These are phyloP conservation scores for Amazona vittata DNA, from an alignment of 2,113 vertebrate genomes.

Conservation along the genomic window DNA sequence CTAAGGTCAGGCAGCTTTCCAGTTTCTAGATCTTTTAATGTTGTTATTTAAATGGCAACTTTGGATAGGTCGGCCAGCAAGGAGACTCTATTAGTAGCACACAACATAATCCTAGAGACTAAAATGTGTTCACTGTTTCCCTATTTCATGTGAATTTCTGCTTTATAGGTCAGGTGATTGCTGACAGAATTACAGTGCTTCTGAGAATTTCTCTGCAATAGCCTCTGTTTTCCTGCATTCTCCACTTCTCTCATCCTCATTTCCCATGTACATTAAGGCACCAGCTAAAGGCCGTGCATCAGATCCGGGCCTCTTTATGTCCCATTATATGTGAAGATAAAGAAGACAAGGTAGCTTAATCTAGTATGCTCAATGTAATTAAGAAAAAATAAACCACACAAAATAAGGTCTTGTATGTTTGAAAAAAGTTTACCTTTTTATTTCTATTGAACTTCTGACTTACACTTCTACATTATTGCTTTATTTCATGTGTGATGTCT, in stretches of 20 bases:
- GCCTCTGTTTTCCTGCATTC: neutral
- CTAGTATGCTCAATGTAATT: neutral
- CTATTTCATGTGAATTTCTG: neutral
- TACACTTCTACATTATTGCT: neutral
- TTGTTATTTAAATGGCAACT: neutral
- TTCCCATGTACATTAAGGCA: neutral
- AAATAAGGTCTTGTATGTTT: neutral
- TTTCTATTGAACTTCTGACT: neutral
- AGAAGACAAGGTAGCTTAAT: neutral
- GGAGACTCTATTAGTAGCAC: neutral
- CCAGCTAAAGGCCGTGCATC: neutral
- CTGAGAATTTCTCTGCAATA: neutral
- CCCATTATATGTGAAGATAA: neutral
- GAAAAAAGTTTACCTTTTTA: neutral
- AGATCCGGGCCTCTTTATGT: neutral
- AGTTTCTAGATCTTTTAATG: neutral
- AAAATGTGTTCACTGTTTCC: neutral
- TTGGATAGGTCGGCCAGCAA: neutral
- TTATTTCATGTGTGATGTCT: neutral
- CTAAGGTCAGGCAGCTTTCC: neutral
- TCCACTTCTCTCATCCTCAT: neutral
- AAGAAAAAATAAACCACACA: neutral
- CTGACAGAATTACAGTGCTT: neutral
- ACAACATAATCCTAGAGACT: neutral
- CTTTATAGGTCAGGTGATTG: neutral